Evolutionary conservation across 2,113 vertebrate species (phyloP).

Genomic region (Nerophis ophidion): DNA sequence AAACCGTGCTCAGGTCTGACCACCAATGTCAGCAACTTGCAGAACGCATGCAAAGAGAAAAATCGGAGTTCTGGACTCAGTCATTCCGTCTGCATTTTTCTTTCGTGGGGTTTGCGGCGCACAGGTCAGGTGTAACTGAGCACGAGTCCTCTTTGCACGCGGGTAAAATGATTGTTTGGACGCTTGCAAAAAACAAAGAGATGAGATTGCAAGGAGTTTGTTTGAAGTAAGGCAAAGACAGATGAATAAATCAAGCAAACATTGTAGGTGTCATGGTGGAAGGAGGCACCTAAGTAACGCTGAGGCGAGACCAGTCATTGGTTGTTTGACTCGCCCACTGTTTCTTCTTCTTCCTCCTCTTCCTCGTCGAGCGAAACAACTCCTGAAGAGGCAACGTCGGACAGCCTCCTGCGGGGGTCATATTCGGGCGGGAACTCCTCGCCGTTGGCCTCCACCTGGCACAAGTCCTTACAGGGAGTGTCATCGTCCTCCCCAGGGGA

Average conservation of each 20-base stretch:
- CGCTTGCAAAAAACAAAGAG: constrained; percentile 60
- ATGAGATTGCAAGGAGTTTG: not conserved
- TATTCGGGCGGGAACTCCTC: constrained; percentile 51
- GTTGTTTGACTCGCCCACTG: constrained; percentile 56
- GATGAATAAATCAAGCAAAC: constrained; percentile 35
- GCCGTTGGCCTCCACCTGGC: constrained; percentile 41
- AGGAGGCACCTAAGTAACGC: constrained; percentile 11
- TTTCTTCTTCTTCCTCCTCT: constrained; percentile 65
- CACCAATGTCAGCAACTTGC: constrained; percentile 60
- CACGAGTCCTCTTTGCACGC: constrained; percentile 30
- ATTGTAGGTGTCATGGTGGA: constrained; percentile 18
- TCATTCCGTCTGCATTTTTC: constrained; percentile 26
- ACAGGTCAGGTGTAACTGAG: constrained; percentile 24
- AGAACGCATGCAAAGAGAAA: constrained; percentile 71
- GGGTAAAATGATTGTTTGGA: constrained; percentile 72
- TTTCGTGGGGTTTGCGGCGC: not conserved
- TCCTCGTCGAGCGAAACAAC: constrained; percentile 92
- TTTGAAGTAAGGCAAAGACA: constrained; percentile 59
- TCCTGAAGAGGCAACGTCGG: constrained; percentile 88
- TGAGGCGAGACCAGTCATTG: constrained; percentile 52
- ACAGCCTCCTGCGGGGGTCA: constrained; percentile 76
- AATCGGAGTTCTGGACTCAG: constrained; percentile 41
- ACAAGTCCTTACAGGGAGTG: constrained; percentile 81
- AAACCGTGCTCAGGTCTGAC: constrained; percentile 61
- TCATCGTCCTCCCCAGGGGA: constrained; percentile 82